Conservation (phyloP, 2,888 invertebrate genomes). For the Drosophila anomalata region DNA sequence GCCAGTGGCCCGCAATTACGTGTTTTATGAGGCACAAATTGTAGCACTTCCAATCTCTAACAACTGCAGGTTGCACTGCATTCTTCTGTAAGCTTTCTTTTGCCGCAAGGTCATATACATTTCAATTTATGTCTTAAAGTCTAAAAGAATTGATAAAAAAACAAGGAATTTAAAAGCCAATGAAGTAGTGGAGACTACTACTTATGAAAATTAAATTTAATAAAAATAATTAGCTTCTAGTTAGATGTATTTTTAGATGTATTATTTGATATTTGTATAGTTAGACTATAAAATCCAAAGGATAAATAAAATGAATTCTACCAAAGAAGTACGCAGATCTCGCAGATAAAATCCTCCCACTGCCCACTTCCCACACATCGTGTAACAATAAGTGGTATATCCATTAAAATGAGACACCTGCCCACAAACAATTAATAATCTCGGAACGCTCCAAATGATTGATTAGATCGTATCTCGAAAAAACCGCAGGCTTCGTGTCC, state of each 20-base stretch:
- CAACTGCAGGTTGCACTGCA: background rate
- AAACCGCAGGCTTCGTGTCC: constrained; percentile 24
- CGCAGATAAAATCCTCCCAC: background rate
- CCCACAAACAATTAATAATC: background rate
- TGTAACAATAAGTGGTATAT: background rate
- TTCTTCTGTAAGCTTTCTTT: background rate
- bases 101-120: background rate
- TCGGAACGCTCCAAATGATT: constrained; percentile 5
- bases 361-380: background rate
- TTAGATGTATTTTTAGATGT: too few species aligned
- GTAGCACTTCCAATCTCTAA: constrained; percentile 13
- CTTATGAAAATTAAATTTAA: too few species aligned
- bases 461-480: constrained; percentile 21
- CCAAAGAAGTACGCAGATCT: too few species aligned
- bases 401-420: constrained; percentile 11
- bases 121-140: too few species aligned
- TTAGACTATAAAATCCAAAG: too few species aligned
- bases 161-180: background rate
- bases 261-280: too few species aligned
- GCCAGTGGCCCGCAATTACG: constrained; percentile 11
- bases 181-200: too few species aligned
- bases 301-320: too few species aligned
- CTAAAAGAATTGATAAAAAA: background rate
- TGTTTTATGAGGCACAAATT: constrained; percentile 11
- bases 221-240: too few species aligned